phyloP scores from a whole-genome alignment of 2,797 vertebrate species.

The Pseudochirops cupreus region DNA sequence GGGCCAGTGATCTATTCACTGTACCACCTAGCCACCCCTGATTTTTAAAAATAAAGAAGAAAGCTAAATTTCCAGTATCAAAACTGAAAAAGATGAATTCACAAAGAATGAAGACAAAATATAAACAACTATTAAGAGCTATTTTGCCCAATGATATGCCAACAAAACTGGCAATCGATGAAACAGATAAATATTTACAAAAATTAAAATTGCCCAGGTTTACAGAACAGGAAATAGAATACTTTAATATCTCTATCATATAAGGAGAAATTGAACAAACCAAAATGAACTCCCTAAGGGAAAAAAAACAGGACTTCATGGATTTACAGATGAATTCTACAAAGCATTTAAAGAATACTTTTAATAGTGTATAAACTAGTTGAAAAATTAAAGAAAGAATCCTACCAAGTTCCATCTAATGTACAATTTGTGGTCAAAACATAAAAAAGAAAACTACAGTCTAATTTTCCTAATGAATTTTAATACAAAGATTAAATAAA shows the following conservation, averaged over 20 bases:
- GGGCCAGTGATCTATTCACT: too few species aligned
- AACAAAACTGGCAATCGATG: not conserved
- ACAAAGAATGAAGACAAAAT: not conserved
- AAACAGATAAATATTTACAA: not conserved
- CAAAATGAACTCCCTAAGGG: not conserved
- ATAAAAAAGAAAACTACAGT: not conserved
- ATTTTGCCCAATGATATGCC: not conserved
- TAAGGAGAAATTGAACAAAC: not conserved
- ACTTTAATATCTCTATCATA: not conserved
- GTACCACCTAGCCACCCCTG: too few species aligned
- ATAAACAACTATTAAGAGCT: not conserved
- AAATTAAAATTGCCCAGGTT: not conserved
- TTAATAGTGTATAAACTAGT: not conserved
- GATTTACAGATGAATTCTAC: not conserved
- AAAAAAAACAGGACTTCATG: not conserved
- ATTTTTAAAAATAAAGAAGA: not conserved
- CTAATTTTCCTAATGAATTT: not conserved
- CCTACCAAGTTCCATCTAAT: not conserved
- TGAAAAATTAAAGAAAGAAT: not conserved
- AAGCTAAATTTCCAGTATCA: not conserved
- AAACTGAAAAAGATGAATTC: not conserved
- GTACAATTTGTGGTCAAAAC: not conserved
- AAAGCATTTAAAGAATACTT: not conserved
- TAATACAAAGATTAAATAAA: not conserved
- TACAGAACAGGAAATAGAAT: not conserved